Percentiles rank a stretch among this genome's conserved stretches.
Evolutionary conservation across 2,888 invertebrate genomes (phyloP).

Genomic region (Meloe dianella): DNA sequence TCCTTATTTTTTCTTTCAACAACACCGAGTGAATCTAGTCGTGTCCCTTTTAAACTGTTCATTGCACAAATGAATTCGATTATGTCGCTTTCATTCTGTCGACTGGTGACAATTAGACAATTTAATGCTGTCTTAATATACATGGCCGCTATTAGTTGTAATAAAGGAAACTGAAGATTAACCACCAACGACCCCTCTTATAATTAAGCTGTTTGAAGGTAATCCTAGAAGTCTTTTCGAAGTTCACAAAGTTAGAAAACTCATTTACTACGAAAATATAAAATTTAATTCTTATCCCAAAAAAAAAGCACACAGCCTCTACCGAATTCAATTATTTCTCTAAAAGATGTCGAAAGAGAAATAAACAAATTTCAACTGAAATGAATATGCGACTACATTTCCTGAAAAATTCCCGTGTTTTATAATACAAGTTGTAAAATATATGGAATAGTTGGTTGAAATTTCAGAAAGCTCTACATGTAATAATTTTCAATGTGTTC

Average conservation of each 20-base stretch:
- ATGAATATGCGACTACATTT: neutral
- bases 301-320: neutral
- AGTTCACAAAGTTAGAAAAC: neutral
- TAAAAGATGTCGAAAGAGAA: neutral
- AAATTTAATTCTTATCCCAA: neutral
- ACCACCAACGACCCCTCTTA: neutral
- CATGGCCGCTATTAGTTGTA: neutral
- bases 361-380: neutral
- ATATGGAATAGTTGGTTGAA: neutral
- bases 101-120: constrained; percentile 2
- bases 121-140: neutral
- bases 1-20: neutral
- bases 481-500: neutral
- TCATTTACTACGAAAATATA: neutral
- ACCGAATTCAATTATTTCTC: neutral
- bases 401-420: neutral
- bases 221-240: neutral
- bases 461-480: neutral
- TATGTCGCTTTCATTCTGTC: neutral
- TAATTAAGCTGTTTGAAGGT: neutral
- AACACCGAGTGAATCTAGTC: neutral
- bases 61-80: neutral
- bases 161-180: neutral
- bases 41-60: neutral
- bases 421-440: neutral